These are phyloP conservation scores for Cassiopea andromeda DNA, from an alignment of 30 jellyfish, hydroid and myxozoan species.

Conservation along the genomic window DNA sequence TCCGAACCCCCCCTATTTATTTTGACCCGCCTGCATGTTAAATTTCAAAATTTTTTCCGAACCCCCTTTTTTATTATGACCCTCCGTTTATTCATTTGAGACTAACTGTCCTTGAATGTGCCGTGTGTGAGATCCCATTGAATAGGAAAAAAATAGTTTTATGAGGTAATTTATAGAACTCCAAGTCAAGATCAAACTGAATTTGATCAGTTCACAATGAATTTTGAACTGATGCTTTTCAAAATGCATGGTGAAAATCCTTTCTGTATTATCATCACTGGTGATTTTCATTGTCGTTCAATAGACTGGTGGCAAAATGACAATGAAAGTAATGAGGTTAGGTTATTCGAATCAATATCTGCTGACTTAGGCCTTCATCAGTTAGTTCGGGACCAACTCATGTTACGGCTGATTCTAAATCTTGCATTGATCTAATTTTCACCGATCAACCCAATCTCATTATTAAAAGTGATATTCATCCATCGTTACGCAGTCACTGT, in stretches of 20 bases:
- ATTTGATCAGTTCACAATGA: conserved; percentile 31
- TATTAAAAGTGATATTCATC: no score
- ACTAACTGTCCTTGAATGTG: conserved; percentile 16
- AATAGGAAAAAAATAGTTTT: conserved; percentile 21
- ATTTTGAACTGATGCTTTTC: conserved; percentile 37
- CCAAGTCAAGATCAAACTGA: background rate
- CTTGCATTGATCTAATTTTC: no score
- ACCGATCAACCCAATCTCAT: background rate
- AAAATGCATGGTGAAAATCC: conserved; percentile 40
- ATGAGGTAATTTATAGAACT: background rate
- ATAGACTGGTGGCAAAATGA: conserved; percentile 16
- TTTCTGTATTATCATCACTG: conserved; percentile 27
- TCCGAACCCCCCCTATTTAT: no score
- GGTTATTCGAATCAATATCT: background rate
- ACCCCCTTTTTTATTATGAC: no score
- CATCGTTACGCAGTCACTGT: no score
- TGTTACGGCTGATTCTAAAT: conserved; percentile 8
- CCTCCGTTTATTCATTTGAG: no score
- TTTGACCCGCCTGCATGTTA: no score
- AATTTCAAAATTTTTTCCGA: no score
- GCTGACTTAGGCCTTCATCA: background rate
- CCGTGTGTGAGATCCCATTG: conserved; percentile 13
- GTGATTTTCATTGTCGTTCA: conserved; percentile 21
- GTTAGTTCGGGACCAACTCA: conserved; percentile 6
- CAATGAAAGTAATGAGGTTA: conserved; percentile 1